phyloP scores from a whole-genome alignment of 1,140 invertebrate genomes.

The Mya arenaria region DNA sequence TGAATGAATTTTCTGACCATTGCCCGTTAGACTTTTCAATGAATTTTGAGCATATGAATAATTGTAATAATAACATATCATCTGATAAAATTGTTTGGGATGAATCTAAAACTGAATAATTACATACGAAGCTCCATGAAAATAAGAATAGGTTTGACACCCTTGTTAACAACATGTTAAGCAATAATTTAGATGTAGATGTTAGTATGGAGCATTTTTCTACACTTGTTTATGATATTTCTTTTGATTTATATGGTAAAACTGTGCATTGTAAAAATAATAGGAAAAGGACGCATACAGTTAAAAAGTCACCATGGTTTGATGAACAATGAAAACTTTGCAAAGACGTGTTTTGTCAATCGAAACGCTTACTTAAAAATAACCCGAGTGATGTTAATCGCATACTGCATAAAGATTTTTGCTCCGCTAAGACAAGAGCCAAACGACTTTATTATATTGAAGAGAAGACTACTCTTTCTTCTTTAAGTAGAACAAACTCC shows the following conservation, averaged over 20 bases:
- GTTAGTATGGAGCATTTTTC: background rate
- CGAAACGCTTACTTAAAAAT: too few relatives aligned
- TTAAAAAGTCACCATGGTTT: background rate
- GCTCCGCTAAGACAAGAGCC: too few relatives aligned
- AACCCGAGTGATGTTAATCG: too few relatives aligned
- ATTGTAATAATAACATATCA: background rate
- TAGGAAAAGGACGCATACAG: background rate
- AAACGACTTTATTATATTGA: too few relatives aligned
- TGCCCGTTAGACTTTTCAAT: slow-evolving; percentile 6
- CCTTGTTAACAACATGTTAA: background rate
- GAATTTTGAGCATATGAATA: background rate
- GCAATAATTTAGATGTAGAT: background rate
- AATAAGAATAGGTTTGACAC: background rate
- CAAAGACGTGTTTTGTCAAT: background rate
- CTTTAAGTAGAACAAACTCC: too few relatives aligned
- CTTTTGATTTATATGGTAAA: background rate
- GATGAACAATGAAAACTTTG: background rate
- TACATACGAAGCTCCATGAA: background rate
- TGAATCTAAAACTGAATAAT: background rate
- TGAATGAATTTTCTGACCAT: slow-evolving; percentile 34
- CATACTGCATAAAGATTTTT: too few relatives aligned
- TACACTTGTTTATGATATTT: background rate
- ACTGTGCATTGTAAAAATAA: background rate
- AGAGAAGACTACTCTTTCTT: too few relatives aligned
- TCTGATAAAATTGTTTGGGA: slow-evolving; percentile 18